A percentile compares a stretch with the other conserved stretches of the same genome.
phyloP scores from a whole-genome alignment of 2,113 vertebrate genomes.

The Formicarius rufipectus region DNA sequence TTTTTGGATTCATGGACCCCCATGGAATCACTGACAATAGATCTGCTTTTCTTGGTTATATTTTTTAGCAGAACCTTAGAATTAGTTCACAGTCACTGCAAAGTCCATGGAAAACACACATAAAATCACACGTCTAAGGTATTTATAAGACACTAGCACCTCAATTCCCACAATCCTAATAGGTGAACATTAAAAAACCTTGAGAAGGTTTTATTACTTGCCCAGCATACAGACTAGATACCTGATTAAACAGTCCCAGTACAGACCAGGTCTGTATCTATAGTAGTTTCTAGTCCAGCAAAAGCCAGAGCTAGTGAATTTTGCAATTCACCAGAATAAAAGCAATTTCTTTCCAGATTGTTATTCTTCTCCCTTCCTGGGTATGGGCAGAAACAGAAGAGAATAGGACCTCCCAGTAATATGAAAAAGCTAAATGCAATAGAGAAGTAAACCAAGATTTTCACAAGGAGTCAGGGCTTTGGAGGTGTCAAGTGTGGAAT shows the following conservation, averaged over 20 bases:
- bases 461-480: background rate
- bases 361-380: slow-evolving; percentile 36
- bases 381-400: slow-evolving; percentile 13
- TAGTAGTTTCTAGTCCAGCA: background rate
- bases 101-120: background rate
- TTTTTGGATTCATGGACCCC: background rate
- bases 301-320: background rate
- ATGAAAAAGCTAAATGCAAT: background rate
- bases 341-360: slow-evolving; percentile 1
- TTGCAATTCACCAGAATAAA: slow-evolving; percentile 9
- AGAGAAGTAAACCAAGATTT: slow-evolving; percentile 19
- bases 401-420: slow-evolving; percentile 17
- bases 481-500: slow-evolving; percentile 10
- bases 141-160: background rate
- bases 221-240: background rate
- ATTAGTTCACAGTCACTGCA: background rate
- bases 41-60: background rate
- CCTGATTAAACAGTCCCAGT: background rate
- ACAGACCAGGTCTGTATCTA: background rate
- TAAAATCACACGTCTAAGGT: background rate
- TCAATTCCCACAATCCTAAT: background rate
- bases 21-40: background rate
- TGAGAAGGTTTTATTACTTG: background rate
- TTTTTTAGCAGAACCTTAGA: background rate
- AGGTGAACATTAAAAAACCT: background rate